Base-by-base conservation (phyloP, 2,888 invertebrate genomes). In the Pseudeuparius sepicola region DNA sequence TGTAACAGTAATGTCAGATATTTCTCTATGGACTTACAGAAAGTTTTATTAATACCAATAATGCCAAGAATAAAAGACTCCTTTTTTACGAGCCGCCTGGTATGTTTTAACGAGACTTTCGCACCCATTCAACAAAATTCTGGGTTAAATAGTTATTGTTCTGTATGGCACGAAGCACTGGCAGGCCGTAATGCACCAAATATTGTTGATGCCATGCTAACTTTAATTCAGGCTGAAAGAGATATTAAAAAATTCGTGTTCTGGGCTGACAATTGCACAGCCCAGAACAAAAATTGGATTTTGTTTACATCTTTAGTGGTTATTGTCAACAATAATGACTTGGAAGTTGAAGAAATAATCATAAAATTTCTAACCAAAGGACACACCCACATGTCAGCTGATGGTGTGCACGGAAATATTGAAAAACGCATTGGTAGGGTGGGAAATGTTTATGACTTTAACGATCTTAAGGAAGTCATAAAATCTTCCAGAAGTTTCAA, bases 211-310 rank as follows among this genome's bases (percentile, higher is more conserved):
- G 31, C 42, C 7, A 36, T 44, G 18, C 16, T 44, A 6, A 30
- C 7, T 15, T 31, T 38, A 7, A 23, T 41, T 9, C 11, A 11
- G n/a, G 3, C n/a, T 13, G 34, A 38, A 38, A 4, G 30, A 15
- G 26, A 38, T 35, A 35, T 37, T 34, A 20, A 4, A 10, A 14
- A 38, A 23, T 42, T 37, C 25, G 27, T 40, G 17, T 34, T 42
- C 23, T 42, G 40, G 42, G 28, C 42, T 2, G 41, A 39, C 25
- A 41, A 41, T 30, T 41, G 40, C n/a, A n/a, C n/a, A n/a, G n/a
- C n/a, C n/a, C n/a, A n/a, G n/a, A n/a, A n/a, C n/a, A n/a, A n/a
- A n/a, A n/a, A n/a, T 24, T 31, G 24, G 14, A 15, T 38, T 12
- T 12, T 40, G n/a, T 42, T 27, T 14, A 27, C 39, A 3, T 15